phyloP scores from a whole-genome alignment of 2,797 vertebrate genomes.

The Gorsachius magnificus region DNA sequence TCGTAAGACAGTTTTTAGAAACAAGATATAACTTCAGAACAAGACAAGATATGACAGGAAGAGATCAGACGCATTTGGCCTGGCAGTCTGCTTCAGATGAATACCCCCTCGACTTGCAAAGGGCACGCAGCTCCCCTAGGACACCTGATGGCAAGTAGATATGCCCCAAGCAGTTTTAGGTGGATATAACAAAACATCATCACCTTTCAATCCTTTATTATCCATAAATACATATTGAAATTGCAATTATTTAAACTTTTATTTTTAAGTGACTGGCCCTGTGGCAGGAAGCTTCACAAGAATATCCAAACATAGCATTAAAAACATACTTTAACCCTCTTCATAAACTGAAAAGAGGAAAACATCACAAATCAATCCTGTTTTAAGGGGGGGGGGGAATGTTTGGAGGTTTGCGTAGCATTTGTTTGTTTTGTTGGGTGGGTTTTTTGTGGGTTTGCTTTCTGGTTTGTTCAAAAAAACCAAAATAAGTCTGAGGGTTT shows the following conservation, averaged over 20 bases:
- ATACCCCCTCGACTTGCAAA: background rate
- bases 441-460: background rate
- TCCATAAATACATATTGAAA: background rate
- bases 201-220: background rate
- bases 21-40: background rate
- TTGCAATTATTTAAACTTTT: background rate
- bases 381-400: background rate
- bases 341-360: background rate
- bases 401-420: accelerated
- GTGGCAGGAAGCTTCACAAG: background rate
- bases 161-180: background rate
- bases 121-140: background rate
- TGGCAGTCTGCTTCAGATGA: background rate
- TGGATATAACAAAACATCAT: background rate
- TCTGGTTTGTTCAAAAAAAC: background rate
- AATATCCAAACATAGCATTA: background rate
- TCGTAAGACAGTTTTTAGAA: background rate
- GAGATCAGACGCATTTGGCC: background rate
- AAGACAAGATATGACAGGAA: background rate
- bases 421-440: background rate
- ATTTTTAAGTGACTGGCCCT: background rate
- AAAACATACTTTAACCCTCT: background rate
- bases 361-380: background rate
- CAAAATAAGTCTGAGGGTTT: background rate
- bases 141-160: background rate